These are phyloP conservation scores for Pituophis catenifer DNA, from an alignment of 2,113 vertebrate genomes.

Conservation along the genomic window DNA sequence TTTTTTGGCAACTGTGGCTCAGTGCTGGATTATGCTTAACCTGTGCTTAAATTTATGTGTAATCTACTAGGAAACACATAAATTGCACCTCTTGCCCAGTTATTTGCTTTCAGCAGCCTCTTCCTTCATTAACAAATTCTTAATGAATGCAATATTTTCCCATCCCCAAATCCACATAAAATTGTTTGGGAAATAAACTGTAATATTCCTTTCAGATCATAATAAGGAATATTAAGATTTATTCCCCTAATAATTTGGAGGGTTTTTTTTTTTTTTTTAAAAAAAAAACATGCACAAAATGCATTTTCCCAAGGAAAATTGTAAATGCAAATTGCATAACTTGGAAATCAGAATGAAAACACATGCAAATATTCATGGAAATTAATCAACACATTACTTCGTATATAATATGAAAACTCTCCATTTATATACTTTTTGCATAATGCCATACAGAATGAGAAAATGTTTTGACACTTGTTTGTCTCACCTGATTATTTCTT, in stretches of 20 bases:
- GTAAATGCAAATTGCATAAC: not conserved
- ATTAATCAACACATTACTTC: slow-evolving; percentile 2
- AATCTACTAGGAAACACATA: not conserved
- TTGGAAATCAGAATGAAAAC: not conserved
- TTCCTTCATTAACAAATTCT: not conserved
- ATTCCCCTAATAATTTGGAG: not conserved
- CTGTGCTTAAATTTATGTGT: not conserved
- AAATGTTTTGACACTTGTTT: not conserved
- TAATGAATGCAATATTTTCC: not conserved
- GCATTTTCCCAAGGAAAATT: not conserved
- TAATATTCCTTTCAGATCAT: not conserved
- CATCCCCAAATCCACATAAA: not conserved
- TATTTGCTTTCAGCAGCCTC: not conserved
- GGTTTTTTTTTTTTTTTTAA: not conserved
- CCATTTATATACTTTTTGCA: not conserved
- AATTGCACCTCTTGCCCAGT: not conserved
- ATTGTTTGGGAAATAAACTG: not conserved
- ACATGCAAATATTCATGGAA: not conserved
- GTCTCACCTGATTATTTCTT: not conserved
- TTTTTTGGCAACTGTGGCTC: not conserved
- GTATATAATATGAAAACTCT: not conserved
- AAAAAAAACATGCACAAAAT: not conserved
- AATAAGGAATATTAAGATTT: not conserved
- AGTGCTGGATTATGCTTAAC: not conserved
- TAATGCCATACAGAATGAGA: not conserved